Evolutionary conservation across 2,888 invertebrate species (phyloP).

Genomic region (Dryadula phaetusa): DNA sequence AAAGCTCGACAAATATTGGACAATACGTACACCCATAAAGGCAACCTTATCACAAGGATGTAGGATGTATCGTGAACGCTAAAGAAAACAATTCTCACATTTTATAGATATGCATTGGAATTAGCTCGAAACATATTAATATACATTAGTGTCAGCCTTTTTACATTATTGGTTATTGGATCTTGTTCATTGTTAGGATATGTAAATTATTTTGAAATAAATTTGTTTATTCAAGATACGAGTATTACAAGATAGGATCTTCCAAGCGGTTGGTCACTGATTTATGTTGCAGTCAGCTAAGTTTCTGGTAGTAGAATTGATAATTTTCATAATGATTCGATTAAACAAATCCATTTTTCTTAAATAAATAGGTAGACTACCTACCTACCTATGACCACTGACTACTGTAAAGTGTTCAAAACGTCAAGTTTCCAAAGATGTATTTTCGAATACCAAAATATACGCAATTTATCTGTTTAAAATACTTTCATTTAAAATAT

Average conservation of each 20-base stretch:
- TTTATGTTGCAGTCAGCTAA: slow-evolving; percentile 31
- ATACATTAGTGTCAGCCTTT: slow-evolving; percentile 77
- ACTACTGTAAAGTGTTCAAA: too few relatives aligned
- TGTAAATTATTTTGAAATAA: slow-evolving; percentile 64
- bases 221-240: slow-evolving; percentile 55
- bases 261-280: slow-evolving; percentile 25
- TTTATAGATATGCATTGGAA: slow-evolving; percentile 68
- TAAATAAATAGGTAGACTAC: too few relatives aligned
- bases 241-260: slow-evolving; percentile 40
- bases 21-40: slow-evolving; percentile 28
- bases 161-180: slow-evolving; percentile 77
- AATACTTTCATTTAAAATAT: too few relatives aligned
- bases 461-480: too few relatives aligned
- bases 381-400: too few relatives aligned
- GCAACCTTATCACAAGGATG: slow-evolving; percentile 41
- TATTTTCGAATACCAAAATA: too few relatives aligned
- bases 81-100: slow-evolving; percentile 42
- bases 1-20: slow-evolving; percentile 6
- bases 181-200: slow-evolving; percentile 69
- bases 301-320: slow-evolving; percentile 1
- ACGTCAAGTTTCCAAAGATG: too few relatives aligned
- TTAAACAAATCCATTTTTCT: too few relatives aligned
- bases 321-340: slow-evolving; percentile 9
- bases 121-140: slow-evolving; percentile 75
- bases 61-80: slow-evolving; percentile 36